A percentile compares a stretch with the other conserved stretches of the same genome.
Conservation (phyloP, 2,888 invertebrate genomes). For the Spodoptera exigua region DNA sequence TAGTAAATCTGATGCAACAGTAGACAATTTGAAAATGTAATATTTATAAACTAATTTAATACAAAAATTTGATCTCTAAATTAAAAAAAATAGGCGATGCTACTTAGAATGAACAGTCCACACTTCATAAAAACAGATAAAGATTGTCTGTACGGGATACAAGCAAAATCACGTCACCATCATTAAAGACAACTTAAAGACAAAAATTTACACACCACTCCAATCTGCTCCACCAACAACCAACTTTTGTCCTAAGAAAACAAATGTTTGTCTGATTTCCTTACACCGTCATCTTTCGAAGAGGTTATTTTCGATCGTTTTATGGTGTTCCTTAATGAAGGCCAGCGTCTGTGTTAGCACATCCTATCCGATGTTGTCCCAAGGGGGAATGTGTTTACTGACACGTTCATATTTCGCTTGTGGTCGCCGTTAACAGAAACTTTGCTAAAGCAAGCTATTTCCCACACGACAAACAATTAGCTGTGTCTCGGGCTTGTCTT, state of each 20-base stretch:
- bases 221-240: no score
- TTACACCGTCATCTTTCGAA: conserved; percentile 60
- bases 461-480: conserved; percentile 67
- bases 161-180: no score
- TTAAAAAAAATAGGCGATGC: no score
- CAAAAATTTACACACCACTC: no score
- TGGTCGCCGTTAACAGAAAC: conserved; percentile 68
- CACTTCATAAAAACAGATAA: no score
- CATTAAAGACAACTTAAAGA: no score
- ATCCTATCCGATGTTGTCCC: conserved; percentile 73
- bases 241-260: conserved; percentile 9
- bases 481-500: conserved; percentile 44
- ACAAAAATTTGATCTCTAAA: no score
- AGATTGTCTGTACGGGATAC: no score
- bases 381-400: conserved; percentile 75
- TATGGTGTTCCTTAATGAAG: conserved; percentile 80
- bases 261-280: conserved; percentile 49
- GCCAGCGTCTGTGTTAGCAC: conserved; percentile 68
- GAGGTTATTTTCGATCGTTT: conserved; percentile 76
- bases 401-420: conserved; percentile 77
- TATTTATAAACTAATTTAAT: no score
- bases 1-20: no score
- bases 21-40: no score
- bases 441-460: conserved; percentile 72
- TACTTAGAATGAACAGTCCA: no score